Evolutionary conservation across 1,140 invertebrate species (phyloP), one percentile per base, ranked within the genome.

Genomic region (Leptinotarsa undecemlineata): DNA sequence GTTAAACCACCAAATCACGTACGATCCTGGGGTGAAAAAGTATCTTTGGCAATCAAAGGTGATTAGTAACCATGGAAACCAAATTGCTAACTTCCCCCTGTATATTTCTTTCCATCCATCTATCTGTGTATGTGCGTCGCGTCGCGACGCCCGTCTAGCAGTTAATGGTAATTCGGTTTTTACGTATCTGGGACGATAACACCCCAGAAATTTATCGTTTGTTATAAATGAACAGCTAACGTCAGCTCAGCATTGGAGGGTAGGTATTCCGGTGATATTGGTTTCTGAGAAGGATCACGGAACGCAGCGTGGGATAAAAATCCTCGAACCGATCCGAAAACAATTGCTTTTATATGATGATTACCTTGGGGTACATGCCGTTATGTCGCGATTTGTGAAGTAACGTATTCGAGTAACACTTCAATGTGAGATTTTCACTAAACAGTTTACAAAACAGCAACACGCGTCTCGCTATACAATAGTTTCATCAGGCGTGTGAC

Each of bases 181-280:
- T 68, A 68, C 51, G 51, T 68, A 68, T 68, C 66, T 42, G 42
- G 11, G n/a, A 68, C 66, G 66, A 42, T 42, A 68, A 68, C 66
- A 68, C 66, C 66, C 66, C 42, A 14, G 33, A 68, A 68, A 68
- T 68, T 68, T 68, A 68, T 68, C 66, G 66, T 68, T 68, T 68
- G 66, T 68, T 68, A 68, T 68, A 68, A 68, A 68, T 68, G 66
- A 68, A 68, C 66, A 68, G 66, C 66, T 68, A 47, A 68, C 66
- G 66, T 68, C 66, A 68, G 66, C 66, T 68, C 33, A 57, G 51
- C 51, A 57, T 57, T 57, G 51, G 51, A 19, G 51, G n/a, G 15
- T 57, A 17, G n/a, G 15, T n/a, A 17, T 57, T 57, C 51, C 51
- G n/a, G 15, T 15, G 51, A 57, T 57, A 57, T 57, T 57, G 51